Percentiles rank a stretch among this genome's conserved stretches.
phyloP scores from a whole-genome alignment of 2,888 invertebrate genomes.

The Agriopis marginaria region DNA sequence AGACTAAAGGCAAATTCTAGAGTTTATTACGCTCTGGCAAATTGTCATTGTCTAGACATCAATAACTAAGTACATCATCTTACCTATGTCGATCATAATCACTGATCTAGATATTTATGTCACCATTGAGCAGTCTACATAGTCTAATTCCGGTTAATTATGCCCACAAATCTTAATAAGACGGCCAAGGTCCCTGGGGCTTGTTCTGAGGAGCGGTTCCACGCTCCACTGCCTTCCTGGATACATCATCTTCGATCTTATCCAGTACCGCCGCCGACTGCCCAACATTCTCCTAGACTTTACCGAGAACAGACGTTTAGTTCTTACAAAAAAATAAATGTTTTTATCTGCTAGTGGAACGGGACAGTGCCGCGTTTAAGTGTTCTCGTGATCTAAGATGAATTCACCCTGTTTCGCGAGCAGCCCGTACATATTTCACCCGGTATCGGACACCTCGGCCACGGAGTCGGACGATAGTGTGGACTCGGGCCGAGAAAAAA shows the following conservation, averaged over 20 bases:
- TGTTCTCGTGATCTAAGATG: constrained; percentile 57
- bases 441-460: constrained; percentile 78
- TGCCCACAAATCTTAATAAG: constrained; percentile 60
- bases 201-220: constrained; percentile 70
- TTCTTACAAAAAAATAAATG: constrained; percentile 29
- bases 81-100: constrained; percentile 34
- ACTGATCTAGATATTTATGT: constrained; percentile 50
- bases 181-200: constrained; percentile 75
- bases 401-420: constrained; percentile 76
- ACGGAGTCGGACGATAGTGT: constrained; percentile 80
- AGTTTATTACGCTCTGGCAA: constrained; percentile 8
- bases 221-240: constrained; percentile 64
- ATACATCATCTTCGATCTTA: constrained; percentile 61
- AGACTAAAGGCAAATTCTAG: neutral
- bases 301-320: constrained; percentile 61
- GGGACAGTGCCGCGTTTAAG: constrained; percentile 33
- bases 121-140: constrained; percentile 56
- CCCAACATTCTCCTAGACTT: constrained; percentile 66
- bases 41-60: constrained; percentile 22
- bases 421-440: constrained; percentile 79
- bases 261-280: constrained; percentile 69
- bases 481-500: constrained; percentile 76
- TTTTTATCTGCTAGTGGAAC: constrained; percentile 23
- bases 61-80: constrained; percentile 19
- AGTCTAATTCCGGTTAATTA: constrained; percentile 62